A percentile compares a stretch with the other conserved stretches of the same genome.
Evolutionary conservation across 2,797 vertebrate species (phyloP).

Genomic region (Eospalax fontanierii): DNA sequence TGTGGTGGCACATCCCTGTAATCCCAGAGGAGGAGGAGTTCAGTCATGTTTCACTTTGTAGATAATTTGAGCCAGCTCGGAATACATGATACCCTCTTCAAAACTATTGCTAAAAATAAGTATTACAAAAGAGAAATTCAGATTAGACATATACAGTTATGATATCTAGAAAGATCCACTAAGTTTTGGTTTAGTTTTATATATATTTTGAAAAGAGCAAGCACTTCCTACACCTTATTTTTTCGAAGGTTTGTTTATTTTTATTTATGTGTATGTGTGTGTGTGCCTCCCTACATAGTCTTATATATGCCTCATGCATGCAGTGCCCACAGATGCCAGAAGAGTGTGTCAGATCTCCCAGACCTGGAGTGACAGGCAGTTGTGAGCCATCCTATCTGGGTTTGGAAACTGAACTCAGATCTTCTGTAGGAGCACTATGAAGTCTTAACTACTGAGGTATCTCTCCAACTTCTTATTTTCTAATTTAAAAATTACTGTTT

Average conservation of each 20-base stretch:
- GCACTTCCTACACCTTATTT: not conserved
- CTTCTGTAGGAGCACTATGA: not conserved
- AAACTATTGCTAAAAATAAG: not conserved
- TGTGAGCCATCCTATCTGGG: not conserved
- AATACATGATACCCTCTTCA: not conserved
- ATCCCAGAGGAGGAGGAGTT: not conserved
- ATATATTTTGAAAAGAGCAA: slow-evolving; percentile 29
- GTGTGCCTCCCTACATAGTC: not conserved
- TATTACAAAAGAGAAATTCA: slow-evolving; percentile 23
- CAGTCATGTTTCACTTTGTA: not conserved
- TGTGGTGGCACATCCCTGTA: not conserved
- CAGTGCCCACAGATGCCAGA: not conserved
- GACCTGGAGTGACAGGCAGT: not conserved
- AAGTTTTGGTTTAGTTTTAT: not conserved
- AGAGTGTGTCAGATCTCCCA: too few relatives aligned
- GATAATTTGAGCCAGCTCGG: too few relatives aligned
- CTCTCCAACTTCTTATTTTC: not conserved
- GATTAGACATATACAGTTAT: not conserved
- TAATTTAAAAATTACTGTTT: too few relatives aligned
- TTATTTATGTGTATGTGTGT: not conserved
- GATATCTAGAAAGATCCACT: not conserved
- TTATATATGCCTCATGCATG: not conserved
- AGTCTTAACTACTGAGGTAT: not conserved
- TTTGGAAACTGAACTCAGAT: not conserved
- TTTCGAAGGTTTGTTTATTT: not conserved